Base-by-base conservation (phyloP, 2,888 invertebrate species). In the Acrobasis repandana region DNA sequence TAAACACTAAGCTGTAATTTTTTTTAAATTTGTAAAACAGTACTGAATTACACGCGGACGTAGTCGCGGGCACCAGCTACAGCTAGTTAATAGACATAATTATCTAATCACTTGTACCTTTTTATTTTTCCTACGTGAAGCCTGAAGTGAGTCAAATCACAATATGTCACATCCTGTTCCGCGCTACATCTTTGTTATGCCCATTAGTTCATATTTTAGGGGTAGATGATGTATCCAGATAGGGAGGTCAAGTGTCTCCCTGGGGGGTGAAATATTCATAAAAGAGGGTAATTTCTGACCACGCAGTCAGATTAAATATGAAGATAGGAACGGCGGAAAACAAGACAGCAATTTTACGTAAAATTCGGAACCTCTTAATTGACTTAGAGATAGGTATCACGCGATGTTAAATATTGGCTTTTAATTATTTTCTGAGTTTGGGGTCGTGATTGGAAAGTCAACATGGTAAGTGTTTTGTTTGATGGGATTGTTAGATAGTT, bases 171-270 rank as follows among this genome's bases (percentile, higher is more conserved):
- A 78, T 88, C 84, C 66, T 80, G 73, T 69, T 58, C 61, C 9
- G 54, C 52, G 69, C 61, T 79, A 77, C 67, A 65, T 72, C 71
- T 61, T 62, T 77, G 84, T 80, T 81, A 76, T 75, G 74, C 74
- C 83, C 90, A 90, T 91, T 90, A 90, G 87, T 82, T 83, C 80
- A 82, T 28, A 28, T 80, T 87, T 84, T 82, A 85, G 87, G 90
- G 90, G 91, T 89, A 87, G 90, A 91, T 91, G 91, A 90, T 90
- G 90, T 88, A 77, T 89, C 83, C 82, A 90, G 90, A 90, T 90
- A 86, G 79, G 75, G 80, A 85, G 90, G 90, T 92, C 90, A 90
- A 91, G 90, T 90, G 90, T 90, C 88, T 88, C 89, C 89, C 88
- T 77, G 69, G 86, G 87, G 90, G 90, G 90, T 77, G 80, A 83